A percentile compares a stretch with the other conserved stretches of the same genome.
Conservation (phyloP, 2,113 vertebrate species). For the Saguinus midas region DNA sequence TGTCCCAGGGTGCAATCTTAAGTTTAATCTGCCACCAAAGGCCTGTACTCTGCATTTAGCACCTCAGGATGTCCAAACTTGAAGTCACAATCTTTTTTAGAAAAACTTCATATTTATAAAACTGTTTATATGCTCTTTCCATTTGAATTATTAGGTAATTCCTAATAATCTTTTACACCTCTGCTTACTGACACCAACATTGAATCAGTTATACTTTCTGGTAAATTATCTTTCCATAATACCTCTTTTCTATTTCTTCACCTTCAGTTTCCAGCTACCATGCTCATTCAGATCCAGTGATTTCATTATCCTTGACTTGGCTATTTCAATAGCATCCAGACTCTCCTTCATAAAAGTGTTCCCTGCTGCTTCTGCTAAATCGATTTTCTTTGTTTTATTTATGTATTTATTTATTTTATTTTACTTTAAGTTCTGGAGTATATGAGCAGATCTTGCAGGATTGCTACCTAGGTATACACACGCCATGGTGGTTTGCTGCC, state of each 20-base stretch:
- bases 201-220: neutral
- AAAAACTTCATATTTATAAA: constrained; percentile 14
- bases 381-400: neutral
- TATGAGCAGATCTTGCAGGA: too few species aligned
- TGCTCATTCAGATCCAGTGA: neutral
- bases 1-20: neutral
- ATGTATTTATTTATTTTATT: too few species aligned
- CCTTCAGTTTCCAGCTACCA: constrained; percentile 11
- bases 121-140: neutral
- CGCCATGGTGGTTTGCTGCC: too few species aligned
- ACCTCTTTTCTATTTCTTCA: neutral
- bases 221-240: neutral
- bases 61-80: neutral
- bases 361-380: neutral
- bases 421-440: too few species aligned
- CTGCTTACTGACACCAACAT: neutral
- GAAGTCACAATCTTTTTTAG: neutral
- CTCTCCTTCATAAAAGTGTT: neutral
- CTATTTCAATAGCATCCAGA: neutral
- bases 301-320: neutral
- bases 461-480: too few species aligned
- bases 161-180: neutral
- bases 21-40: neutral
- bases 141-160: neutral
- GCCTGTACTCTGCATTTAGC: neutral